phyloP scores from a whole-genome alignment of 2,113 vertebrate species.

The Cettia cetti region DNA sequence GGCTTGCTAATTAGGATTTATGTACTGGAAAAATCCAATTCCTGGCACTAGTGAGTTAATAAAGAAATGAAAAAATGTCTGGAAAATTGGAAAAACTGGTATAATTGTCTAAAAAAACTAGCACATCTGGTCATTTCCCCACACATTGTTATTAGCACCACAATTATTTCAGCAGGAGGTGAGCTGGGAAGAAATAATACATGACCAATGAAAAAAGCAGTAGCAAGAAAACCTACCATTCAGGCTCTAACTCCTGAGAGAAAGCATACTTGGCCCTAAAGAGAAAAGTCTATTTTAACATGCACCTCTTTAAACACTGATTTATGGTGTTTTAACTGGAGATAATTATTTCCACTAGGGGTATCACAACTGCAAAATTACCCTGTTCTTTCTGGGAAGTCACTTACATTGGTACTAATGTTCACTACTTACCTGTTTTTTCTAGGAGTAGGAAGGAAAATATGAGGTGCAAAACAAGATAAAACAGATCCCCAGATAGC shows the following conservation, averaged over 20 bases:
- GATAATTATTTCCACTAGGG: slow-evolving; percentile 27
- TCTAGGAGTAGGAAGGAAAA: background rate
- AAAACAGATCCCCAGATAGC: background rate
- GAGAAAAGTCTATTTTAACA: background rate
- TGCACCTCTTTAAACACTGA: slow-evolving; percentile 4
- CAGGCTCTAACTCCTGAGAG: background rate
- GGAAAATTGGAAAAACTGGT: slow-evolving; percentile 51
- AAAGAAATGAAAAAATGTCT: slow-evolving; percentile 50
- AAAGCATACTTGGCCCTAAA: slow-evolving; percentile 6
- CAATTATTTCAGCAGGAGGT: slow-evolving; percentile 62
- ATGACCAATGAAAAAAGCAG: slow-evolving; percentile 23
- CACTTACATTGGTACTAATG: background rate
- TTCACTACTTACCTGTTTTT: background rate
- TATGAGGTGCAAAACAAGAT: background rate
- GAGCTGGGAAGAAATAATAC: slow-evolving; percentile 37
- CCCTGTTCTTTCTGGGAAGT: background rate
- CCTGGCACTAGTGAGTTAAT: slow-evolving; percentile 48
- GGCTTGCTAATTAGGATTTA: slow-evolving; percentile 58
- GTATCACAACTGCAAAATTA: background rate
- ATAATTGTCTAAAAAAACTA: slow-evolving; percentile 58
- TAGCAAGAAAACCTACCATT: slow-evolving; percentile 25
- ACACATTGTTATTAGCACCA: slow-evolving; percentile 53
- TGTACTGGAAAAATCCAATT: slow-evolving; percentile 55
- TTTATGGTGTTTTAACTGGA: slow-evolving; percentile 40
- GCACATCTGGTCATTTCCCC: slow-evolving; percentile 44